Percentiles rank a stretch among this genome's conserved stretches.
Evolutionary conservation across 92 coral and sea anemone species (phyloP).

Genomic region (Umimayanthus chanpuru): DNA sequence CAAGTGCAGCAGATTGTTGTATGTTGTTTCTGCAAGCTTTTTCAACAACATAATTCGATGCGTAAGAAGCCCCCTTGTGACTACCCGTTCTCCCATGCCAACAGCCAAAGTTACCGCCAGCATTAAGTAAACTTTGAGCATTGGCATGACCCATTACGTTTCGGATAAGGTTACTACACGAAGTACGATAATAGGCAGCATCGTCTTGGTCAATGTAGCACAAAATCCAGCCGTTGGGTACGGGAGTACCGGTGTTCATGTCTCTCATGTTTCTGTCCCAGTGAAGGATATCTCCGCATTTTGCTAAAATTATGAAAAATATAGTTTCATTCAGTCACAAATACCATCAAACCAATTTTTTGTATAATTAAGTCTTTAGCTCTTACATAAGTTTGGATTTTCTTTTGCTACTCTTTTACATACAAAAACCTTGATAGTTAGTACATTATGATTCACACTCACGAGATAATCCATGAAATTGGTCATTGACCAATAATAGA

Average conservation of each 20-base stretch:
- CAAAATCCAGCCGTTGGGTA: not conserved
- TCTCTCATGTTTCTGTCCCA: not conserved
- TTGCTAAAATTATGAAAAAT: not conserved
- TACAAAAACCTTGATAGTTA: too few species aligned
- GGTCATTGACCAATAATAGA: too few species aligned
- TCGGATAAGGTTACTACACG: not conserved
- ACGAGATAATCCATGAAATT: too few species aligned
- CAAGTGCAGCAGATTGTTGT: too few species aligned
- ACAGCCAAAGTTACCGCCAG: not conserved
- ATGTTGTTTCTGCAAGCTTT: too few species aligned
- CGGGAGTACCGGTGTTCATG: not conserved
- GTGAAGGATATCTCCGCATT: not conserved
- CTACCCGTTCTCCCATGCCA: not conserved
- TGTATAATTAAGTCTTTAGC: too few species aligned
- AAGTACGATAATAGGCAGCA: not conserved
- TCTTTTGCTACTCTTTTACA: too few species aligned
- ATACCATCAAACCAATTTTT: too few species aligned
- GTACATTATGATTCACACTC: too few species aligned
- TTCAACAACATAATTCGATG: too few species aligned
- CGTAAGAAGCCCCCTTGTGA: not conserved
- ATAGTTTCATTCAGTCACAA: too few species aligned
- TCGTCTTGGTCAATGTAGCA: not conserved
- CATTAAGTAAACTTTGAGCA: not conserved
- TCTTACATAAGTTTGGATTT: too few species aligned
- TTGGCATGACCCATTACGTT: not conserved